Evolutionary conservation across 2,888 invertebrate species (phyloP).

Genomic region (Criorhina ranunculi): DNA sequence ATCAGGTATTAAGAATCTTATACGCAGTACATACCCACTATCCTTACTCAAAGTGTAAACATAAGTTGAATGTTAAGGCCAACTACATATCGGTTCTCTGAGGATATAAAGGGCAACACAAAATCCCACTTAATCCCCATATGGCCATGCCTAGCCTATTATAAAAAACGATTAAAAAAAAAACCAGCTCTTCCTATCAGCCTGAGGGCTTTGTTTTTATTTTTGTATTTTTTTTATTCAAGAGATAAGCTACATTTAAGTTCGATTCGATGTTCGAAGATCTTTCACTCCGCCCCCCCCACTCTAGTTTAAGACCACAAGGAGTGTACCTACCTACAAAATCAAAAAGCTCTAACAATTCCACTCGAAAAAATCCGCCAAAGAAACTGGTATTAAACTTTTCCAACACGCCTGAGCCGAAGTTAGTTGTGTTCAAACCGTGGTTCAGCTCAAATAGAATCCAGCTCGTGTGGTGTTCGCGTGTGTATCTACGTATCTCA

Average conservation of each 20-base stretch:
- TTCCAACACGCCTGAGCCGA: slow-evolving; percentile 36
- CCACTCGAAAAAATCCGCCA: background rate
- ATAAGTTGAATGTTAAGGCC: slow-evolving; percentile 18
- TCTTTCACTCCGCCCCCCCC: background rate
- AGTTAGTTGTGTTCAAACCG: slow-evolving; percentile 67
- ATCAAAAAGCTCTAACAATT: slow-evolving; percentile 12
- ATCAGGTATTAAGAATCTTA: background rate
- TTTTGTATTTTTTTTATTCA: too few species aligned
- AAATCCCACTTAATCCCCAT: background rate
- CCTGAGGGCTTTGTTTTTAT: background rate
- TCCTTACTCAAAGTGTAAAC: background rate
- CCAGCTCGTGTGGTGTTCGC: slow-evolving; percentile 19
- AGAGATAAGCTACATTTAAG: slow-evolving; percentile 28
- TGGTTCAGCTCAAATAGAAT: slow-evolving; percentile 47
- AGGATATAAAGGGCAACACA: too few species aligned
- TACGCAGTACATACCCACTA: background rate
- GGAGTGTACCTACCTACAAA: background rate
- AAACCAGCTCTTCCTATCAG: background rate
- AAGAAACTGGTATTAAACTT: slow-evolving; percentile 62
- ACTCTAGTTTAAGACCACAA: background rate
- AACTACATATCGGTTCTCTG: background rate
- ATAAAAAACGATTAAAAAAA: background rate
- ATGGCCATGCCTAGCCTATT: too few species aligned
- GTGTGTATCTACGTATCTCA: slow-evolving; percentile 45
- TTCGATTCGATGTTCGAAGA: slow-evolving; percentile 16